These are phyloP conservation scores for Ptilonorhynchus violaceus DNA, from an alignment of 2,113 vertebrate species.

Conservation along the genomic window DNA sequence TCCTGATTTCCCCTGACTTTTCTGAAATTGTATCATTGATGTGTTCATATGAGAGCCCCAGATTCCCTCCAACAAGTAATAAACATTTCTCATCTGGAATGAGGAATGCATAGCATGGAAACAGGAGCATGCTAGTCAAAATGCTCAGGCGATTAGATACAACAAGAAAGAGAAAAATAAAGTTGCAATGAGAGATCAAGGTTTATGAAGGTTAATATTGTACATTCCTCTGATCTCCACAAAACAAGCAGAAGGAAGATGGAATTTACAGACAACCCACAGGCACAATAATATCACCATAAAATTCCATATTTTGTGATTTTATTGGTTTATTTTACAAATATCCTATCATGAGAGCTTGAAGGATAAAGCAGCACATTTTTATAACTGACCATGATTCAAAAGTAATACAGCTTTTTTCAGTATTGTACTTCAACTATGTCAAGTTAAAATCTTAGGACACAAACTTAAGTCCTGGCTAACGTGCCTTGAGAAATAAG, in stretches of 20 bases:
- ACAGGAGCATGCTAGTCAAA: background rate
- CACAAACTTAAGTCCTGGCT: background rate
- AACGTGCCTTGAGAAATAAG: background rate
- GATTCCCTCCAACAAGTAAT: background rate
- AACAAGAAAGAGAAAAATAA: background rate
- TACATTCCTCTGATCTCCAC: background rate
- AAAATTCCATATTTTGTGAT: background rate
- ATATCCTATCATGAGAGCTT: background rate
- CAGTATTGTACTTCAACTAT: background rate
- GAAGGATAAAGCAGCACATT: background rate
- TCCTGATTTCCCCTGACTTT: background rate
- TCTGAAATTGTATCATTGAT: background rate
- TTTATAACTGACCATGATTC: background rate
- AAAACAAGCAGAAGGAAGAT: background rate
- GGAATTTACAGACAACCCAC: background rate
- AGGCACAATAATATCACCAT: background rate
- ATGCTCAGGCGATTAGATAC: background rate
- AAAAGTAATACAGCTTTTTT: background rate
- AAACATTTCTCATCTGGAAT: background rate
- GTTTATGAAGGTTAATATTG: background rate
- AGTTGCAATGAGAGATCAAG: background rate
- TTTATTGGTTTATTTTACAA: background rate
- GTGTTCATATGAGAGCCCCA: background rate
- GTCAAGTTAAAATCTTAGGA: background rate
- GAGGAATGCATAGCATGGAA: background rate